Percentiles rank a stretch among this genome's conserved stretches.
phyloP scores from a whole-genome alignment of 2,888 invertebrate genomes.

The Pycnomerus fuliginosus region DNA sequence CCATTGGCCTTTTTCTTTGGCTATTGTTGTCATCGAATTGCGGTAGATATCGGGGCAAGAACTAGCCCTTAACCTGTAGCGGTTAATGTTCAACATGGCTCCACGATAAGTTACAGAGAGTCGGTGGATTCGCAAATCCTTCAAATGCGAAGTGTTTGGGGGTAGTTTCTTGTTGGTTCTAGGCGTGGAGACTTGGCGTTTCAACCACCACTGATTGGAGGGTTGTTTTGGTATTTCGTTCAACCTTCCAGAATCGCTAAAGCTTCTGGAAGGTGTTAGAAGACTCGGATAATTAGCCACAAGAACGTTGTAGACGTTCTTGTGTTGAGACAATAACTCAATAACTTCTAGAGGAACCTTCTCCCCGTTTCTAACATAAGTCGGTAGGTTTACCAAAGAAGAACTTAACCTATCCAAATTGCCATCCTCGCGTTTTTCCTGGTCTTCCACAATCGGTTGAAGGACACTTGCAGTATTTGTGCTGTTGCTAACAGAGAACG shows the following conservation, averaged over 20 bases:
- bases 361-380: conserved; percentile 76
- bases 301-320: conserved; percentile 69
- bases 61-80: conserved; percentile 77
- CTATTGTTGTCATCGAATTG: conserved; percentile 82
- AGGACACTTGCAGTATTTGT: conserved; percentile 63
- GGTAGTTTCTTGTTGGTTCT: conserved; percentile 52
- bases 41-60: conserved; percentile 90
- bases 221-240: conserved; percentile 52
- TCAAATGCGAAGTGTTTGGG: conserved; percentile 62
- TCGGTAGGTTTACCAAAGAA: conserved; percentile 83
- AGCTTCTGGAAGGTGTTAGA: conserved; percentile 70
- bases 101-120: conserved; percentile 81
- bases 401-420: conserved; percentile 62
- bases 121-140: conserved; percentile 72
- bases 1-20: conserved; percentile 76
- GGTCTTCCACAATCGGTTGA: conserved; percentile 54
- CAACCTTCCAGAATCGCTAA: conserved; percentile 65
- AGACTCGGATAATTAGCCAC: conserved; percentile 75
- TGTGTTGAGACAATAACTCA: conserved; percentile 68
- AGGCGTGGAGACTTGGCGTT: conserved; percentile 53
- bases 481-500: conserved; percentile 69
- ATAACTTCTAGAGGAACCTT: conserved; percentile 75
- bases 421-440: conserved; percentile 25
- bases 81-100: conserved; percentile 81
- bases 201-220: conserved; percentile 60